phyloP scores from a whole-genome alignment of 2,797 vertebrate species.

The Oreochromis grahami region DNA sequence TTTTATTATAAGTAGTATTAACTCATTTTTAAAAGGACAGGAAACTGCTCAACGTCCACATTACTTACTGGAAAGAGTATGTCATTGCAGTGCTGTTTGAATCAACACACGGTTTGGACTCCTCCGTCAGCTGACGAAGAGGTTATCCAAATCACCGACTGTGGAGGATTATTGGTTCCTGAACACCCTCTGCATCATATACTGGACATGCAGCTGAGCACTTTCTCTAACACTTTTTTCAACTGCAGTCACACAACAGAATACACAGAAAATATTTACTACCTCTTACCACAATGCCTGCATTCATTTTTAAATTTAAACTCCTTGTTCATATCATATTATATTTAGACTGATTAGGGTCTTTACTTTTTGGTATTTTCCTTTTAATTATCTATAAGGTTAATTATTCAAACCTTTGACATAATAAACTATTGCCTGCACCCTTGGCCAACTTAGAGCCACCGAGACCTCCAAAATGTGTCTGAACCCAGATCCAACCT shows the following conservation, averaged over 20 bases:
- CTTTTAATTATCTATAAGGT: neutral
- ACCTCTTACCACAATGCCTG: neutral
- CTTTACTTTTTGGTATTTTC: neutral
- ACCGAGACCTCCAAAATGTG: neutral
- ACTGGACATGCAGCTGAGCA: neutral
- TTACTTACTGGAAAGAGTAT: neutral
- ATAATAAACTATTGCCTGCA: neutral
- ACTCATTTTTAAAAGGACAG: neutral
- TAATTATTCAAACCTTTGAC: neutral
- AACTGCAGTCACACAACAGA: neutral
- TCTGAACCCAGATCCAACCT: neutral
- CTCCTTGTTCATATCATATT: neutral
- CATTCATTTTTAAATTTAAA: neutral
- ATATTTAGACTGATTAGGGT: neutral
- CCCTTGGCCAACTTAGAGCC: neutral
- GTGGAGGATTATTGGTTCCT: neutral
- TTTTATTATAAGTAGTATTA: rapidly evolving
- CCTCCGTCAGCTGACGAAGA: neutral
- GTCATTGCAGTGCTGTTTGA: neutral
- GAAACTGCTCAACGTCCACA: neutral
- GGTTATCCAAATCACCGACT: neutral
- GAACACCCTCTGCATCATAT: neutral
- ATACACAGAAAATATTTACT: neutral
- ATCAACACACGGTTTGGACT: neutral
- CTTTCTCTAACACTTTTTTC: neutral